Conservation (phyloP, 2,113 vertebrate species). For the Oreochromis aureus region DNA sequence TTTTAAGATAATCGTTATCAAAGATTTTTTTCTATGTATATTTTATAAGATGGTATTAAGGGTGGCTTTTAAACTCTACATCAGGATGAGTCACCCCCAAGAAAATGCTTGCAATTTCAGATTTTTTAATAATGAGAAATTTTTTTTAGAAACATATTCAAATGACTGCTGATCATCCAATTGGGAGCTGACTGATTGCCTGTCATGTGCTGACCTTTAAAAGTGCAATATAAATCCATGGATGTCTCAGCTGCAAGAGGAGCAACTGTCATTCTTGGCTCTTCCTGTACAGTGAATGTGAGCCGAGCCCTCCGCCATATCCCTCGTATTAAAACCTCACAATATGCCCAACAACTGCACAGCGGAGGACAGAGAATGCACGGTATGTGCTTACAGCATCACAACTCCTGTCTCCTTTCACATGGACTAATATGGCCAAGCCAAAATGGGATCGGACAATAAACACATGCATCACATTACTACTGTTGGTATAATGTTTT, state of each 20-base stretch:
- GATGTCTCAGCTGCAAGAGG: constrained; percentile 76
- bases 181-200: constrained; percentile 50
- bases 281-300: constrained; percentile 76
- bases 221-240: constrained; percentile 72
- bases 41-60: not conserved
- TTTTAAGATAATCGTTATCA: not conserved
- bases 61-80: not conserved
- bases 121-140: not conserved
- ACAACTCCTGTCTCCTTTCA: constrained; percentile 51
- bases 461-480: not conserved
- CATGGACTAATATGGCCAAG: constrained; percentile 60
- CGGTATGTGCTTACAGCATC: constrained; percentile 80
- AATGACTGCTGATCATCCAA: constrained; percentile 37
- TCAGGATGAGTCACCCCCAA: not conserved
- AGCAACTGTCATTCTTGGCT: constrained; percentile 88
- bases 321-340: constrained; percentile 76
- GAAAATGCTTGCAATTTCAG: not conserved
- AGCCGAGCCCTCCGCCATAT: constrained; percentile 52
- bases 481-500: not conserved
- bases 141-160: not conserved
- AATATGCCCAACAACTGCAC: constrained; percentile 88
- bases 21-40: not conserved
- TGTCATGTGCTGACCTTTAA: constrained; percentile 61
- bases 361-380: constrained; percentile 80
- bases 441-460: constrained; percentile 29